Evolutionary conservation across 2,797 vertebrate species (phyloP), one percentile per base, ranked within the genome.

Genomic region (Lithobates sylvaticus): DNA sequence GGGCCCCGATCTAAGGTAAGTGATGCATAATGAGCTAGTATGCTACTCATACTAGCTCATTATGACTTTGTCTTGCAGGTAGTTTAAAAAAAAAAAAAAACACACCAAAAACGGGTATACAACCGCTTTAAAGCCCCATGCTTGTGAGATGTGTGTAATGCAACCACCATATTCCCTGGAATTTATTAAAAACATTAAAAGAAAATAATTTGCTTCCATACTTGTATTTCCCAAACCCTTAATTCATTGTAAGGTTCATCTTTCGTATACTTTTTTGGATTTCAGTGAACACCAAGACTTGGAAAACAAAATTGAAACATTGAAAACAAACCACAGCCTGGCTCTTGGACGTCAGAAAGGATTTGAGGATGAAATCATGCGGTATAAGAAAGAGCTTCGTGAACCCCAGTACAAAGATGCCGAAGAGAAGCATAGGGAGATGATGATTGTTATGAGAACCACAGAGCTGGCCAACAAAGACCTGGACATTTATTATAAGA

Each of bases 391-490:
- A 93, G 97, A 99, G 85, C 94, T 99, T 68, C 93, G 94, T 27
- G 97, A 99, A 44, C 94, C 97, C 1, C 97, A 98, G 0, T 99
- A 97, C 89, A 93, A 91, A 85, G 96, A 97, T 89, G 98, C 98
- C 0, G 97, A 98, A 47, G 96, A 97, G 39, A 95, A 91, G 86
- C 96, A 97, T 89, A 96, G 96, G 89, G 96, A 97, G 90, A 98
- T 96, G 95, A 98, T 99, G 97, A 99, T 99, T 84, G 91, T 94
- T 23, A 97, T 98, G 97, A 96, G 97, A 88, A 99, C 97, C 58
- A 99, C 97, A 0, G 98, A 99, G 91, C 94, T 99, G 85, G 97
- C 95, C 5, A 99, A 97, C 90, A 98, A 97, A 89, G 98, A 99
- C 88, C 93, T 99, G 88, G 96, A 99, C 89, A 95, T 99, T 88